phyloP scores from a whole-genome alignment of 1,140 invertebrate genomes.

The Drosophila ficusphila region DNA sequence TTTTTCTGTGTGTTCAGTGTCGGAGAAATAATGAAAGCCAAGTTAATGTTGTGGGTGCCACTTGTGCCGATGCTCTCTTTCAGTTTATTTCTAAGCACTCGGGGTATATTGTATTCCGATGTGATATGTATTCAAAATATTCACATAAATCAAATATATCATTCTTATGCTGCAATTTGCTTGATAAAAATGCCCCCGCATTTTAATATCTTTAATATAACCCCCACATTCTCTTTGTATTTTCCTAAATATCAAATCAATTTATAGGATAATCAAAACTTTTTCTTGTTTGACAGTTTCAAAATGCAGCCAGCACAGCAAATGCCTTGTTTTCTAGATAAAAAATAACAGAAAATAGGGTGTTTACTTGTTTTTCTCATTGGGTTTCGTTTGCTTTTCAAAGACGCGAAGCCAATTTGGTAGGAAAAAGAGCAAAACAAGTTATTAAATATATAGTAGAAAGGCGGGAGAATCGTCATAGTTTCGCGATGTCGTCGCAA shows the following conservation, averaged over 20 bases:
- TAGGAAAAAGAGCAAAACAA: not conserved
- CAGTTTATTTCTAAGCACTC: not conserved
- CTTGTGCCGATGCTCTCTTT: not conserved
- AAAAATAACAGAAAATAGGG: too few species aligned
- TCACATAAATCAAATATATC: too few species aligned
- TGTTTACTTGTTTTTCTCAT: too few species aligned
- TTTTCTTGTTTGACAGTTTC: too few species aligned
- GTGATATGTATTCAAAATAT: not conserved
- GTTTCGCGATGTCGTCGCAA: constrained; percentile 8
- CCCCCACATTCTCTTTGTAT: too few species aligned
- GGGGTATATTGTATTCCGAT: not conserved
- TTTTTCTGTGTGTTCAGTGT: constrained; percentile 40
- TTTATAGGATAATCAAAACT: too few species aligned
- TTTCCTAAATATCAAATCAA: too few species aligned
- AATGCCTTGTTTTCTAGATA: too few species aligned
- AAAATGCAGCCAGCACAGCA: too few species aligned
- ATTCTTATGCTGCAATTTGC: too few species aligned
- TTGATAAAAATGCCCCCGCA: too few species aligned
- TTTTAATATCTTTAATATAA: too few species aligned
- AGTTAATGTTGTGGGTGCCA: constrained; percentile 23
- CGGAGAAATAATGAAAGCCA: constrained; percentile 38
- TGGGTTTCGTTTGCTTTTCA: not conserved
- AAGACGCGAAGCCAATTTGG: constrained; percentile 21
- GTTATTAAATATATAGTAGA: constrained; percentile 13
- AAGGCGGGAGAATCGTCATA: constrained; percentile 3